These are phyloP conservation scores for Mormyrus lacerda DNA, from an alignment of 2,113 vertebrate genomes.

Conservation along the genomic window DNA sequence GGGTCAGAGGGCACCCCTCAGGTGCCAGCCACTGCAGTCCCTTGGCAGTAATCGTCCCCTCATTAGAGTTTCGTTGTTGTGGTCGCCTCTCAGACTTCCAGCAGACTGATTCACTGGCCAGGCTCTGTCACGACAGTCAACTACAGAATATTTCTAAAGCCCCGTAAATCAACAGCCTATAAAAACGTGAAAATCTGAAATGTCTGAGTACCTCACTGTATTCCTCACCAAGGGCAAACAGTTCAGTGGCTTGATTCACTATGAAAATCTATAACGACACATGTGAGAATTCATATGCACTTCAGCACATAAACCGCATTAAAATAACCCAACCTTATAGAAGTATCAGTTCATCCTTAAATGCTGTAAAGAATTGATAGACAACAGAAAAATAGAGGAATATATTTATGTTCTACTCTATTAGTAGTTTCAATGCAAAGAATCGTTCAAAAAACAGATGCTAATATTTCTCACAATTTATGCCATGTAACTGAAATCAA, in stretches of 20 bases:
- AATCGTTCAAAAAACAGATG: neutral
- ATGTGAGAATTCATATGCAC: neutral
- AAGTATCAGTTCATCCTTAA: neutral
- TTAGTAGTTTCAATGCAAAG: neutral
- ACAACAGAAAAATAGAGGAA: neutral
- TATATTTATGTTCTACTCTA: neutral
- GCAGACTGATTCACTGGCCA: neutral
- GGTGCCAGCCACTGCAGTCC: slow-evolving; percentile 39
- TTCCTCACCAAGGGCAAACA: neutral
- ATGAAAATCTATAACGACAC: neutral
- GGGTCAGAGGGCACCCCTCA: slow-evolving; percentile 35
- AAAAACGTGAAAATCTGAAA: neutral
- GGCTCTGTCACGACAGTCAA: neutral
- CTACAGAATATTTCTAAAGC: neutral
- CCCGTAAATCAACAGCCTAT: neutral
- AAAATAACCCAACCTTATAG: neutral
- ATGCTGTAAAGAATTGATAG: neutral
- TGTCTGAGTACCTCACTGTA: neutral
- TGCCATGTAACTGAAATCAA: neutral
- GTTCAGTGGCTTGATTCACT: neutral
- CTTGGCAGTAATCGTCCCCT: slow-evolving; percentile 18
- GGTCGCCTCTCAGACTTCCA: neutral
- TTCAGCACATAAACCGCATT: neutral
- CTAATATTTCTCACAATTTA: neutral
- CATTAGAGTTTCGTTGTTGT: slow-evolving; percentile 10